Percentiles rank a stretch among this genome's conserved stretches.
Conservation (phyloP, 2,797 vertebrate species). For the Sternotherus odoratus region DNA sequence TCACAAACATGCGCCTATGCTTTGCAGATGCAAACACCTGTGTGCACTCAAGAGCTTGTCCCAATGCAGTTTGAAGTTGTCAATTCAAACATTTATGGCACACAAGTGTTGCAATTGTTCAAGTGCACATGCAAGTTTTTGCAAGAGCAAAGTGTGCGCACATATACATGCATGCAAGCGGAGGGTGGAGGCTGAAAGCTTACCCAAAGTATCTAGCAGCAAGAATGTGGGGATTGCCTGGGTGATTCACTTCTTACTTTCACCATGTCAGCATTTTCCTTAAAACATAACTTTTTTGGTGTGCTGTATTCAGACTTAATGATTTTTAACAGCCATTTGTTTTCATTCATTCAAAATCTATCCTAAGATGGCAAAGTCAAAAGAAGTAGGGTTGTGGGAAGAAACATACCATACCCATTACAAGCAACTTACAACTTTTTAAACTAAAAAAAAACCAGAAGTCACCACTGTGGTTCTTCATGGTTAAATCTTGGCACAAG, state of each 20-base stretch:
- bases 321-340: not conserved
- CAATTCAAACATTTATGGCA: not conserved
- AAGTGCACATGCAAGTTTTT: not conserved
- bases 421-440: not conserved
- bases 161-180: not conserved
- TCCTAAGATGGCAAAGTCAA: not conserved
- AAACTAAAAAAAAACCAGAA: not conserved
- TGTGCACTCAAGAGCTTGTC: not conserved
- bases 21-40: slow-evolving; percentile 20
- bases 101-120: not conserved
- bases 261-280: not conserved
- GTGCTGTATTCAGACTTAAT: not conserved
- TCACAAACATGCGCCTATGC: not conserved
- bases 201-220: not conserved
- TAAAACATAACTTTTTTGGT: not conserved
- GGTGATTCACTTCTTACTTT: not conserved
- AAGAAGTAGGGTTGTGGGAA: not conserved
- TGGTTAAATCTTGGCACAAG: not conserved
- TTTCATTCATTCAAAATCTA: slow-evolving; percentile 3
- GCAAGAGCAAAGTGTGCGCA: not conserved
- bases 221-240: not conserved
- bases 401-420: not conserved
- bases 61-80: not conserved
- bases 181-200: not conserved
- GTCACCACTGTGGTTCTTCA: not conserved